Conservation (phyloP, 1,140 invertebrate species). For the Cheumatopsyche charites region DNA sequence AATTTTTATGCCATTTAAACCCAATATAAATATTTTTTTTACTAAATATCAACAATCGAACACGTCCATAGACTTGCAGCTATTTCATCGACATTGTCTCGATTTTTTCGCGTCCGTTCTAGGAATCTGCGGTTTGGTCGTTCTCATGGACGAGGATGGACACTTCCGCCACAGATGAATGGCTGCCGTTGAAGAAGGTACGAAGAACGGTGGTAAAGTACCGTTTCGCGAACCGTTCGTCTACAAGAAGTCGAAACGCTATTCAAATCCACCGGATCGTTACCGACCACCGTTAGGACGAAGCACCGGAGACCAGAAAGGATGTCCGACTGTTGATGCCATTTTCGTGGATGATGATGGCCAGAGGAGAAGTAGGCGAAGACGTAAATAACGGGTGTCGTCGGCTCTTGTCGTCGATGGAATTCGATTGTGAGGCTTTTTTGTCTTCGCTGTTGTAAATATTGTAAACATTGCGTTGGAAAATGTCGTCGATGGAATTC, state of each 20-base stretch:
- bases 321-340: too few species aligned
- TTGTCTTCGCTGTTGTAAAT: too few species aligned
- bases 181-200: constrained; percentile 29
- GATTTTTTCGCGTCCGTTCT: not conserved
- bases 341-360: too few species aligned
- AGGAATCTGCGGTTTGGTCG: constrained; percentile 20
- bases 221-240: constrained; percentile 36
- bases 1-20: too few species aligned
- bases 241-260: not conserved
- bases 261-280: constrained; percentile 39
- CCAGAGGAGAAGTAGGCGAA: too few species aligned
- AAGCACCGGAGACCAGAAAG: not conserved
- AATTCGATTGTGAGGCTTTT: too few species aligned
- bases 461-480: too few species aligned
- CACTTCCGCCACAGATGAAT: constrained; percentile 39
- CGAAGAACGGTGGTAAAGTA: constrained; percentile 33
- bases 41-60: too few species aligned
- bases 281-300: constrained; percentile 37
- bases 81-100: not conserved
- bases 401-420: too few species aligned
- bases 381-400: too few species aligned
- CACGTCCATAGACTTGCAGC: not conserved
- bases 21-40: too few species aligned
- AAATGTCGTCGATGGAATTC: too few species aligned
- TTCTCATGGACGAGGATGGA: constrained; percentile 30